Percentiles rank a stretch among this genome's conserved stretches.
Conservation (phyloP, 1,140 invertebrate species). For the Papilio aristodemus region DNA sequence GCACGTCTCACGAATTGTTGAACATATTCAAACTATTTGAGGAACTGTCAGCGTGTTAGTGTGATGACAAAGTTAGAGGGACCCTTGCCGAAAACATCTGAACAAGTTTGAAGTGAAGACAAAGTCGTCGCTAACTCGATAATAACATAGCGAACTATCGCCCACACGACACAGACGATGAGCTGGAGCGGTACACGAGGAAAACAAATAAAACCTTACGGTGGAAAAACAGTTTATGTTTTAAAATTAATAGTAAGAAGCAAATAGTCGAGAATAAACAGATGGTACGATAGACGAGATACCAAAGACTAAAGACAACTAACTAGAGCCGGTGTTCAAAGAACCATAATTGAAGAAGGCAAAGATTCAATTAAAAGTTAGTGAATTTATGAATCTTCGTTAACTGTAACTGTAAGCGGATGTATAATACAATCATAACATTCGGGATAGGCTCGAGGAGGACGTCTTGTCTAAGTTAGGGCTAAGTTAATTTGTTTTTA, state of each 20-base stretch:
- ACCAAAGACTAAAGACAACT: neutral
- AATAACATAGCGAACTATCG: conserved; percentile 12
- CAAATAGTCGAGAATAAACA: too few relatives aligned
- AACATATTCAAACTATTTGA: conserved; percentile 11
- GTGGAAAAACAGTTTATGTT: too few relatives aligned
- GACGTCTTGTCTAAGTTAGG: neutral
- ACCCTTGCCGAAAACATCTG: conserved; percentile 12
- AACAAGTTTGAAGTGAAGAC: conserved; percentile 16
- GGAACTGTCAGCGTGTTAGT: neutral
- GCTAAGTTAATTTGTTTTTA: conserved; percentile 24
- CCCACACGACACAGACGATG: neutral
- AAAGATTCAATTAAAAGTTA: neutral
- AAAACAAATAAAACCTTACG: conserved; percentile 1
- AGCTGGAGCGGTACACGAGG: neutral
- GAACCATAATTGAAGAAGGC: neutral
- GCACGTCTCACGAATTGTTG: neutral
- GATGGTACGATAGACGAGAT: too few relatives aligned
- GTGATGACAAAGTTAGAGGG: neutral
- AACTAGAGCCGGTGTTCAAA: too few relatives aligned
- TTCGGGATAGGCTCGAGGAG: neutral
- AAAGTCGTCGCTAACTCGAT: neutral
- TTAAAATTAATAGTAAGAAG: too few relatives aligned
- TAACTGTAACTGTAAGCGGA: neutral
- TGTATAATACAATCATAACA: neutral
- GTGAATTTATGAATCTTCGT: neutral